These are phyloP conservation scores for Paracentrotus lividus DNA, from an alignment of 53 echinoderm and acorn worm species.

Conservation along the genomic window DNA sequence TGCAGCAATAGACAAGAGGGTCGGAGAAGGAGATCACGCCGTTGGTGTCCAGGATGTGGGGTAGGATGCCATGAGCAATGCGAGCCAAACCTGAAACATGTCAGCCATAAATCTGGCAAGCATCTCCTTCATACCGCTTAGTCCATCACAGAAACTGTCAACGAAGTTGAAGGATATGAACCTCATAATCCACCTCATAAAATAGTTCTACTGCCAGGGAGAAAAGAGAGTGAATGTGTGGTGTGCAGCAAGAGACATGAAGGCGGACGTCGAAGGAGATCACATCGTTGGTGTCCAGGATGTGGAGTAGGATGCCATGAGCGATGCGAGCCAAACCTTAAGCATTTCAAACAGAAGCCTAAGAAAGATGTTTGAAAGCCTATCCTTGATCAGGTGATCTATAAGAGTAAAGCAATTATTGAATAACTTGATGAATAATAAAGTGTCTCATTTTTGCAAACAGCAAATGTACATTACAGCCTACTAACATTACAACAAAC, in stretches of 20 bases:
- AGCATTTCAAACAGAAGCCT: neutral
- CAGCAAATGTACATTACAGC: too few species aligned
- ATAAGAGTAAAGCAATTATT: too few species aligned
- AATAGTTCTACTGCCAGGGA: slow-evolving; percentile 10
- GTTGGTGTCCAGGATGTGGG: slow-evolving; percentile 20
- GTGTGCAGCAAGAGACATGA: neutral
- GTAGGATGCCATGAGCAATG: slow-evolving; percentile 37
- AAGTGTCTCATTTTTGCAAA: too few species aligned
- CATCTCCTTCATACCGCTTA: too few species aligned
- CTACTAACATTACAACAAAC: too few species aligned
- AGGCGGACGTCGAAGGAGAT: neutral
- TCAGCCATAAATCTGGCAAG: too few species aligned
- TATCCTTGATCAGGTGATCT: too few species aligned
- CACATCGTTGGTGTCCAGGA: slow-evolving; percentile 30
- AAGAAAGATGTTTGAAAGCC: too few species aligned
- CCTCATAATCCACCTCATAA: neutral
- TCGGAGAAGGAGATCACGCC: neutral
- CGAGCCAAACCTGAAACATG: neutral
- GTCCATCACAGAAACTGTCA: too few species aligned
- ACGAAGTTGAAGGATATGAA: neutral
- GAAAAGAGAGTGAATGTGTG: neutral
- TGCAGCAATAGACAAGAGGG: neutral
- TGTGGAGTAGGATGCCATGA: slow-evolving; percentile 30
- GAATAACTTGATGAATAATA: too few species aligned
- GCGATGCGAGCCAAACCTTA: neutral